phyloP scores from a whole-genome alignment of 64 coral and sea anemone species.

The Platygyra sinensis region DNA sequence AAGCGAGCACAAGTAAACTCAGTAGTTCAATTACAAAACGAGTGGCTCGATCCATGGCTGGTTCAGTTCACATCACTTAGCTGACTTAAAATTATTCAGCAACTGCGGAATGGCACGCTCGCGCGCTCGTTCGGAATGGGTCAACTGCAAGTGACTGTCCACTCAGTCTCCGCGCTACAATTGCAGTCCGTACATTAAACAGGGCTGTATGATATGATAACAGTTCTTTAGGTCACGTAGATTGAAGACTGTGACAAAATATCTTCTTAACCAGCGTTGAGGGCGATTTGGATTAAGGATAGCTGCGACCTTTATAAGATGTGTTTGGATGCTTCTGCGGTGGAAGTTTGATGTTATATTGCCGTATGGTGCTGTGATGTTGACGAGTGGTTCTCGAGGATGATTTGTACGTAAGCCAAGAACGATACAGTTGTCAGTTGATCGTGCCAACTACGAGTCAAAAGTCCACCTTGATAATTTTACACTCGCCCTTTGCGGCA shows the following conservation, averaged over 20 bases:
- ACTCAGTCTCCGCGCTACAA: not conserved
- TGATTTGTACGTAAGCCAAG: slow-evolving; percentile 12
- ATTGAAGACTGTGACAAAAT: not conserved
- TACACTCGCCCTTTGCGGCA: not conserved
- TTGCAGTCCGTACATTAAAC: not conserved
- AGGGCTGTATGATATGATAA: not conserved
- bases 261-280: not conserved
- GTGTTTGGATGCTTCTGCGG: slow-evolving; percentile 15
- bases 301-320: slow-evolving; percentile 23
- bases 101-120: not conserved
- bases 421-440: slow-evolving; percentile 4
- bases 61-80: slow-evolving; percentile 5
- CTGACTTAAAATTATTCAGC: not conserved
- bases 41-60: not conserved
- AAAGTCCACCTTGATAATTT: not conserved
- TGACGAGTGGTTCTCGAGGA: slow-evolving; percentile 17
- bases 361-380: not conserved
- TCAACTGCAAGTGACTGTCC: slow-evolving; percentile 16
- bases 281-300: slow-evolving; percentile 1
- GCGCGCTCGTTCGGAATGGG: not conserved
- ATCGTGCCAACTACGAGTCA: not conserved
- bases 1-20: not conserved
- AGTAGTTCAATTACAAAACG: not conserved
- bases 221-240: not conserved
- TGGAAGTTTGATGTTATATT: not conserved